Evolutionary conservation across 2,797 vertebrate genomes (phyloP).

Genomic region (Hemitrygon akajei): DNA sequence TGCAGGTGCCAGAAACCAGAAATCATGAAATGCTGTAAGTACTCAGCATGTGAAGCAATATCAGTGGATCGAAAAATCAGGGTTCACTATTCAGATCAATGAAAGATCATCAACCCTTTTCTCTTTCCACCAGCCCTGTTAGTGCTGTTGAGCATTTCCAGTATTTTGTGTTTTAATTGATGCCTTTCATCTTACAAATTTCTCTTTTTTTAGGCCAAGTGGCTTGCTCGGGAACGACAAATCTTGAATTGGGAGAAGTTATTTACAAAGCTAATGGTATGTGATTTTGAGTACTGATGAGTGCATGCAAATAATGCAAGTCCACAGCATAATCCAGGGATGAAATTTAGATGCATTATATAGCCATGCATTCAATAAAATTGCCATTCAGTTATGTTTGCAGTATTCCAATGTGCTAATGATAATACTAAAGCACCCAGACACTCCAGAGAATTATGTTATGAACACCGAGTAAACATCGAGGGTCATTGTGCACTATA

Average conservation of each 20-base stretch:
- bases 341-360: background rate
- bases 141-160: no score
- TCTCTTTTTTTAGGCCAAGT: background rate
- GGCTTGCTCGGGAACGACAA: background rate
- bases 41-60: no score
- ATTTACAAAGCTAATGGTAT: slow-evolving; percentile 20
- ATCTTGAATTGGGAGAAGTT: slow-evolving; percentile 35
- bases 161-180: no score
- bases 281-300: background rate
- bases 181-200: background rate
- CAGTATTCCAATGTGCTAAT: background rate
- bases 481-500: background rate
- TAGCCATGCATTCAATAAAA: background rate
- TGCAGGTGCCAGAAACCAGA: no score
- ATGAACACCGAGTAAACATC: background rate
- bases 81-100: no score
- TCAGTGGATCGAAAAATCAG: no score
- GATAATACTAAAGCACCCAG: background rate
- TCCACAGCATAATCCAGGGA: background rate
- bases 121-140: no score
- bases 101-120: no score
- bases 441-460: background rate
- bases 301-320: background rate
- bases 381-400: background rate
- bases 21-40: no score